Percentiles rank a stretch among this genome's conserved stretches.
Conservation (phyloP, 2,113 vertebrate species). For the Xenopus borealis region DNA sequence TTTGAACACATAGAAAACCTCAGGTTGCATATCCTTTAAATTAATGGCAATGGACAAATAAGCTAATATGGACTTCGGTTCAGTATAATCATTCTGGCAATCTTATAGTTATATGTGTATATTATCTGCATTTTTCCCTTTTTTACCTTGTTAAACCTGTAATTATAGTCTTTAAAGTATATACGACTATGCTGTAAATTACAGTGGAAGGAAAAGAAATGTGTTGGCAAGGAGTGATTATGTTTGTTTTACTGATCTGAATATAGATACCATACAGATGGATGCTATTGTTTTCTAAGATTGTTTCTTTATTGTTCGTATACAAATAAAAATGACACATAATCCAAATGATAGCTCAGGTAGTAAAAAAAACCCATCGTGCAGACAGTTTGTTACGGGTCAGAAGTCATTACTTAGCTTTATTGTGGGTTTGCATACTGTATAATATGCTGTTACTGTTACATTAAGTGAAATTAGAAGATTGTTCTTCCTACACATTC, state of each 20-base stretch:
- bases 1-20: too few relatives aligned
- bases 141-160: constrained; percentile 2
- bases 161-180: constrained; percentile 21
- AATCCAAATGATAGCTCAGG: constrained; percentile 6
- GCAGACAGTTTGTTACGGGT: background rate
- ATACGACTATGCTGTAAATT: constrained; percentile 17
- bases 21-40: too few relatives aligned
- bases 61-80: too few relatives aligned
- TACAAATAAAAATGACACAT: background rate
- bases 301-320: constrained; percentile 8
- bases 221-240: constrained; percentile 9
- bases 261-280: background rate
- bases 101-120: background rate
- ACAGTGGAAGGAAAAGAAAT: constrained; percentile 11
- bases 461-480: too few relatives aligned
- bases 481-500: too few relatives aligned
- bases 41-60: too few relatives aligned
- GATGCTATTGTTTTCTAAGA: constrained; percentile 16
- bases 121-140: constrained; percentile 10
- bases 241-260: constrained; percentile 6
- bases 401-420: background rate
- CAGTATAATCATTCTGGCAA: too few relatives aligned
- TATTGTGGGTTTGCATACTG: too few relatives aligned
- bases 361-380: background rate
- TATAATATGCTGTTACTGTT: too few relatives aligned